phyloP scores from a whole-genome alignment of 2,888 invertebrate genomes.

The Drosophila pegasa region DNA sequence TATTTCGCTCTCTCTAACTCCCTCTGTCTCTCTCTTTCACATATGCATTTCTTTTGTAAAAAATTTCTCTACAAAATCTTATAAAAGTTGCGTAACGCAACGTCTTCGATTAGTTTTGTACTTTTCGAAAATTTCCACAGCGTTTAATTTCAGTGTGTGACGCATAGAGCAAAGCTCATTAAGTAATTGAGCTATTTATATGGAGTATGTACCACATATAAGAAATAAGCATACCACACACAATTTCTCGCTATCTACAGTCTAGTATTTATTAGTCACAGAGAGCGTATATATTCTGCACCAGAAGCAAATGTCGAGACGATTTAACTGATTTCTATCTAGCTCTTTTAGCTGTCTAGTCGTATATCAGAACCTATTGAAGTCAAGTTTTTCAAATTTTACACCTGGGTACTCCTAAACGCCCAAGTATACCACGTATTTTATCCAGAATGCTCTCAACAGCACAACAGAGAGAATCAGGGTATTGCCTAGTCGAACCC shows the following conservation, averaged over 20 bases:
- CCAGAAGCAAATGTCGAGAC: too few relatives aligned
- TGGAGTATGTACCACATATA: background rate
- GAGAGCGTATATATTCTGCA: background rate
- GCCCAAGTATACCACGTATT: too few relatives aligned
- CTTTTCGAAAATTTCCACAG: background rate
- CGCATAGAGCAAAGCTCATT: conserved; percentile 2
- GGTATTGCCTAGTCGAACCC: background rate
- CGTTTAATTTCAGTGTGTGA: background rate
- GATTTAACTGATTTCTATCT: too few relatives aligned
- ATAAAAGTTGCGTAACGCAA: too few relatives aligned
- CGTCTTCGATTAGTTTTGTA: background rate
- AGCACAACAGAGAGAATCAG: too few relatives aligned
- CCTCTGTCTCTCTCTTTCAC: too few relatives aligned
- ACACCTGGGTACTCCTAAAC: too few relatives aligned
- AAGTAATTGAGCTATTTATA: background rate
- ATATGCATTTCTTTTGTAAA: background rate
- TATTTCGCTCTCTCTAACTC: background rate
- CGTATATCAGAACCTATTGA: too few relatives aligned
- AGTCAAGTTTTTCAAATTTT: too few relatives aligned
- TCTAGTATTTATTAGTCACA: background rate
- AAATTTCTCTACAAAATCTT: background rate
- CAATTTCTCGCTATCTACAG: background rate
- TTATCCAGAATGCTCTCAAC: too few relatives aligned
- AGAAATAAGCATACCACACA: background rate
- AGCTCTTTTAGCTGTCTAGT: too few relatives aligned